phyloP scores from a whole-genome alignment of 92 coral and sea anemone species.

The Parazoanthus atlanticus region DNA sequence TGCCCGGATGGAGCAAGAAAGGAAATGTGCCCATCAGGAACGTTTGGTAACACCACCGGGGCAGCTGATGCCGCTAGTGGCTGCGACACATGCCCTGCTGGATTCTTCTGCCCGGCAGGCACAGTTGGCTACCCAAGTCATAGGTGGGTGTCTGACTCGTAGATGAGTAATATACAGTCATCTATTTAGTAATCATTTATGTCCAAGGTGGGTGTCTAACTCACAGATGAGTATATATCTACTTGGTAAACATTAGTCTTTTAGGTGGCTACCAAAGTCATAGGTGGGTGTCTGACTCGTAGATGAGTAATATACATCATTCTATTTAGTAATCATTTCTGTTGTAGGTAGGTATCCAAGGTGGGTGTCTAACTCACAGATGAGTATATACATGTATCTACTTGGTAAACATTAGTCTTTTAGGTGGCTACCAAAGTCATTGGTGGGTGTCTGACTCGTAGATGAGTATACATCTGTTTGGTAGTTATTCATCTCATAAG shows the following conservation, averaged over 20 bases:
- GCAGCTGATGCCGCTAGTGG: constrained; percentile 77
- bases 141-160: constrained; percentile 51
- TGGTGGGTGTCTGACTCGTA: constrained; percentile 48
- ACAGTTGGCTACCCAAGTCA: constrained; percentile 86
- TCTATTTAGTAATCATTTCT: not conserved
- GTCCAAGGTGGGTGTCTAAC: not conserved
- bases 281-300: constrained; percentile 47
- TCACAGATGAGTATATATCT: too few species aligned
- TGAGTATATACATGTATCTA: too few species aligned
- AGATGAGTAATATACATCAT: not conserved
- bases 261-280: too few species aligned
- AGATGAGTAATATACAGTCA: not conserved
- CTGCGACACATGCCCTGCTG: constrained; percentile 90
- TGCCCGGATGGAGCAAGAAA: constrained; percentile 82
- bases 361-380: too few species aligned
- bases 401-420: not conserved
- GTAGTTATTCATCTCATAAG: not conserved
- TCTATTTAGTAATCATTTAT: not conserved
- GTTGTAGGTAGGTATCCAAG: not conserved
- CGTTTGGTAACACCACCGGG: constrained; percentile 90
- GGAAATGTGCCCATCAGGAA: constrained; percentile 88
- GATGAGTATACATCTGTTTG: not conserved
- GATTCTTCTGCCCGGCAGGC: constrained; percentile 86
- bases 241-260: too few species aligned
- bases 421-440: not conserved